Base-by-base conservation (phyloP, 2,797 vertebrate species). In the Crenichthys baileyi region DNA sequence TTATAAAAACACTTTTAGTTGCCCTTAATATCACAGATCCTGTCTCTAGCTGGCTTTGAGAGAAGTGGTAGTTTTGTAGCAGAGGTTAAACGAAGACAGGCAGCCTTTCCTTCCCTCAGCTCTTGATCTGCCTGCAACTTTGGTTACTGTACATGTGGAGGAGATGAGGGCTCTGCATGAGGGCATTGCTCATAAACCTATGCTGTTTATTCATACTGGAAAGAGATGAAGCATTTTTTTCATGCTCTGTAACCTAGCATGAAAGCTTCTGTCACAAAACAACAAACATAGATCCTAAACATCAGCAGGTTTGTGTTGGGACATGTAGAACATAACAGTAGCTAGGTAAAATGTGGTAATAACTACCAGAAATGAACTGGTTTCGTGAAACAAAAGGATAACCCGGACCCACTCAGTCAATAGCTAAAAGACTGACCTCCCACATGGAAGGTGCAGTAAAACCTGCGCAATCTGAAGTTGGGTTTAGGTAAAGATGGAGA, bases 101-200 rank as follows among this genome's bases (percentile, higher is more conserved):
- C 48, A 81, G 7, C 9, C 74, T 65, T 60, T 70, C 46, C 29
- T 46, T 31, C 67, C 51, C 46, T 56, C 31, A 29, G 79, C 67
- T 87, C 89, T 90, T 90, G 85, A 90, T 88, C 72, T 26, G 36
- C 58, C 71, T 20, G 18, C 44, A 85, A 87, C 84, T 87, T 73
- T 82, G 77, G 87, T 82, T 79, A 81, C 12, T 24, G 65, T 56
- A 18, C 88, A 86, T 76, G 80, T 65, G 20, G 73, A 73, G 22
- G 46, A 84, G 92, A 91, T 89, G 84, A 85, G 81, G 56, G 53
- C 31, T 71, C 29, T 70, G 46, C 67, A 72, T 89, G 86, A 31
- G 83, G 87, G 83, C 82, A n/a, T 13, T 90, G 86, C 90, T 85
- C 48, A 87, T 84, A 79, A 89, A 79, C 55, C 53, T 80, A 75